Evolutionary conservation across 2,888 invertebrate genomes (phyloP).

Genomic region (Blomia tropicalis): DNA sequence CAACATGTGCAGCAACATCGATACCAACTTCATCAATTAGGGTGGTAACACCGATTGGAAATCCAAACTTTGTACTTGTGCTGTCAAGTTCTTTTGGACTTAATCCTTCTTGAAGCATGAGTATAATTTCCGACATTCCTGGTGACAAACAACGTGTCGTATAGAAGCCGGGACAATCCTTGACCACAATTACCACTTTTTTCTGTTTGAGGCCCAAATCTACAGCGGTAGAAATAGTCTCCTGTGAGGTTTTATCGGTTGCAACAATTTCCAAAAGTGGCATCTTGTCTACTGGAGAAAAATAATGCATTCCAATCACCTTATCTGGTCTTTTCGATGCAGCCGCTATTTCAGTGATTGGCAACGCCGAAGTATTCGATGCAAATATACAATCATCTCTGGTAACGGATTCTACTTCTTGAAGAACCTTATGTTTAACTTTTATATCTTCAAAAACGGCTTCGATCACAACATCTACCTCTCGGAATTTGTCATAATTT

Average conservation of each 20-base stretch:
- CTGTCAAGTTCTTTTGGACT: slow-evolving; percentile 75
- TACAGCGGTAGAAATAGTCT: slow-evolving; percentile 66
- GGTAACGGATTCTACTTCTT: slow-evolving; percentile 74
- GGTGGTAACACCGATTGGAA: slow-evolving; percentile 92
- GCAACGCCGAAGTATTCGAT: slow-evolving; percentile 94
- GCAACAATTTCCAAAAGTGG: slow-evolving; percentile 94
- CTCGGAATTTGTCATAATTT: slow-evolving; percentile 62
- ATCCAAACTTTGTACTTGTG: slow-evolving; percentile 54
- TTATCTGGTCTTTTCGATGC: slow-evolving; percentile 87
- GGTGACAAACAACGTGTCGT: slow-evolving; percentile 86
- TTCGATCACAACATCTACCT: slow-evolving; percentile 84
- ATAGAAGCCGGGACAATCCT: slow-evolving; percentile 97
- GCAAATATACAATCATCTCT: slow-evolving; percentile 84
- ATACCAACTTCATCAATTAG: slow-evolving; percentile 68
- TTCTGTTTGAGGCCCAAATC: slow-evolving; percentile 83
- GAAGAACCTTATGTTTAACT: slow-evolving; percentile 82
- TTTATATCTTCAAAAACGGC: slow-evolving; percentile 90
- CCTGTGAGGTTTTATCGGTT: slow-evolving; percentile 83
- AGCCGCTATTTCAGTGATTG: slow-evolving; percentile 83
- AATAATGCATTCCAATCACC: slow-evolving; percentile 95
- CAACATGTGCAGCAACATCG: slow-evolving; percentile 86
- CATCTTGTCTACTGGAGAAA: slow-evolving; percentile 99
- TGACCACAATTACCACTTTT: slow-evolving; percentile 94
- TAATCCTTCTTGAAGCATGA: slow-evolving; percentile 62
- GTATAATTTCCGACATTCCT: slow-evolving; percentile 77